Evolutionary conservation across 2,113 vertebrate genomes (phyloP).

Genomic region (Alectura lathami): DNA sequence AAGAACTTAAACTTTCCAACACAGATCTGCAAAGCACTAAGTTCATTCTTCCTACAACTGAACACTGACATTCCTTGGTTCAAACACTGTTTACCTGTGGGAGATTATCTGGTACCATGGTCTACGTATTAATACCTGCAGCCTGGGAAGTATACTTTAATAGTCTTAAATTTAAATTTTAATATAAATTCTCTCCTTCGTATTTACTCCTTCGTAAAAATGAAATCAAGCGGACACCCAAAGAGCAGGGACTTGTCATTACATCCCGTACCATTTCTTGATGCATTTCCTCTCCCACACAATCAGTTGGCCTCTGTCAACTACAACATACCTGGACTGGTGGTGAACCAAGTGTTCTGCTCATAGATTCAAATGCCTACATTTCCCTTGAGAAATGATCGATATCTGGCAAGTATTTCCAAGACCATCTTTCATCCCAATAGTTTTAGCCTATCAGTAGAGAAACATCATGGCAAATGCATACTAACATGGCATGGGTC

Average conservation of each 20-base stretch:
- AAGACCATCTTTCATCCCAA: not conserved
- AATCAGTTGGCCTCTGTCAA: not conserved
- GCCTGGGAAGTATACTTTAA: slow-evolving; percentile 19
- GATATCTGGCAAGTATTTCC: not conserved
- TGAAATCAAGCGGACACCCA: not conserved
- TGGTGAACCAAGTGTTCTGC: not conserved
- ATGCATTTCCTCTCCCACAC: not conserved
- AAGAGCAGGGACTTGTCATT: not conserved
- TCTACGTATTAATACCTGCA: slow-evolving; percentile 32
- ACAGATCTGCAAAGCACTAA: not conserved
- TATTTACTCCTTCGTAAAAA: slow-evolving; percentile 11
- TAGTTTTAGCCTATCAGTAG: not conserved
- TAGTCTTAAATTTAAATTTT: slow-evolving; percentile 50
- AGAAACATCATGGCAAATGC: not conserved
- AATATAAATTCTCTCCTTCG: slow-evolving; percentile 24
- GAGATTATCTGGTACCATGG: slow-evolving; percentile 25
- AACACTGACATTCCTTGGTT: slow-evolving; percentile 56
- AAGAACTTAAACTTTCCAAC: slow-evolving; percentile 51
- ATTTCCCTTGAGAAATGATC: not conserved
- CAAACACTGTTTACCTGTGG: slow-evolving; percentile 35
- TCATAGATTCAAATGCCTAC: not conserved
- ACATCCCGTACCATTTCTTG: not conserved
- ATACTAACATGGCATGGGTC: not conserved
- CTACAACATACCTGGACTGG: not conserved
- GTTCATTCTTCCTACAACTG: not conserved